These are phyloP conservation scores for Onychorhynchus coronatus DNA, from an alignment of 2,113 vertebrate species.

Conservation along the genomic window DNA sequence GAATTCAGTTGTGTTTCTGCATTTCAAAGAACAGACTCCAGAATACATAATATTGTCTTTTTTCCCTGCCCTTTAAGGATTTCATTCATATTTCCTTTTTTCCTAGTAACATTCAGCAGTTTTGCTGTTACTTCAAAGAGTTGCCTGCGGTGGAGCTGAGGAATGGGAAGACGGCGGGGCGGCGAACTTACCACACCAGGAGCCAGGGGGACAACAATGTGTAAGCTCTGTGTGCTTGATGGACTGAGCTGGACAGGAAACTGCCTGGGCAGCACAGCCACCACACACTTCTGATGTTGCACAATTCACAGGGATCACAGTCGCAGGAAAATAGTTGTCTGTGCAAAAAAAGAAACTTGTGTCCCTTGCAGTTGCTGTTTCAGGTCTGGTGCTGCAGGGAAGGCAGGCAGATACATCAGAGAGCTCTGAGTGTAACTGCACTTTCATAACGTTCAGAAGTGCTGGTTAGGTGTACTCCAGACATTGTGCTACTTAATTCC, in stretches of 20 bases:
- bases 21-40: not conserved
- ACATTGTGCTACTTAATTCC: not conserved
- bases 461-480: not conserved
- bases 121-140: constrained; percentile 98
- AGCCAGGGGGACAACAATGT: constrained; percentile 96
- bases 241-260: not conserved
- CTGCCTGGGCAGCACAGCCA: not conserved
- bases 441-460: not conserved
- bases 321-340: not conserved
- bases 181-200: constrained; percentile 94
- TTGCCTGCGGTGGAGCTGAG: constrained; percentile 92
- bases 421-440: not conserved
- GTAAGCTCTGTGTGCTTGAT: constrained; percentile 78
- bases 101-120: constrained; percentile 93
- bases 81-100: not conserved
- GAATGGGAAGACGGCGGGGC: constrained; percentile 94
- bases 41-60: not conserved
- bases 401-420: not conserved
- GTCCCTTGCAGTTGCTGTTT: not conserved
- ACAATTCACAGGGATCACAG: not conserved
- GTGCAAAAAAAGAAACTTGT: not conserved
- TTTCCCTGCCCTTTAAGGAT: not conserved
- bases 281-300: not conserved
- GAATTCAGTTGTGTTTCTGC: not conserved
- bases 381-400: not conserved